Base-by-base conservation (phyloP, 2,888 invertebrate genomes). In the Stenchaetothrips biformis region DNA sequence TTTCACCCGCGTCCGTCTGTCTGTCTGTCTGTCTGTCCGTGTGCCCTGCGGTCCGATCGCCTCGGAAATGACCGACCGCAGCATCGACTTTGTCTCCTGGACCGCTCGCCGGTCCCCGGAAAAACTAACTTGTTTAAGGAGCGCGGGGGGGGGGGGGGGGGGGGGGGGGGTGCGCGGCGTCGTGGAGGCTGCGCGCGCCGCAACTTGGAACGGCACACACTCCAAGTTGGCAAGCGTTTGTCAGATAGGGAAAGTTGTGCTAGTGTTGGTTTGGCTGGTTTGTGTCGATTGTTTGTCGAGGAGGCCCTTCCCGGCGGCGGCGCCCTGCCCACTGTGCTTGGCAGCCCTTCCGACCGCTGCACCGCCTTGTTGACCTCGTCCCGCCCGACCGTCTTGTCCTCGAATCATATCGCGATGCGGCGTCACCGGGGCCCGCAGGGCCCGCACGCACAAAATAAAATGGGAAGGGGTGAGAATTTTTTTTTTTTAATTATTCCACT, bases 231-330 rank as follows among this genome's bases (percentile, higher is more conserved):
- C 67, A 74, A 21, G 67, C 67, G 67, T 74, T 74, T 74, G 67
- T 74, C 67, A 74, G 67, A 74, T 74, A 74, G 67, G 67, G 67
- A 74, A 74, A 74, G 67, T 74, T 74, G 67, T 74, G 67, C 25
- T 74, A 74, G 67, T 74, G 67, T 74, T 59, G 21, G 67, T 74
- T 21, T 25, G 67, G 37, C 37, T 37, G 37, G 37, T 37, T 37
- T 74, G 53, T 18, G 53, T 74, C 67, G 67, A 74, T 74, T 74
- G 67, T 74, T 74, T 74, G 67, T 74, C 67, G 67, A 74, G 67
- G 21, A 25, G 67, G 67, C 7, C 67, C 67, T 6, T 9, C 59
- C 59, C 18, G 53, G 53, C 53, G 2, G 53, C n/a, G n/a, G n/a
- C 37, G 37, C 37, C 37, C 37, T 4, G 37, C 37, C 37, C 37